Base-by-base conservation (phyloP, 2,797 vertebrate species). In the Mormyrops attenuatus region DNA sequence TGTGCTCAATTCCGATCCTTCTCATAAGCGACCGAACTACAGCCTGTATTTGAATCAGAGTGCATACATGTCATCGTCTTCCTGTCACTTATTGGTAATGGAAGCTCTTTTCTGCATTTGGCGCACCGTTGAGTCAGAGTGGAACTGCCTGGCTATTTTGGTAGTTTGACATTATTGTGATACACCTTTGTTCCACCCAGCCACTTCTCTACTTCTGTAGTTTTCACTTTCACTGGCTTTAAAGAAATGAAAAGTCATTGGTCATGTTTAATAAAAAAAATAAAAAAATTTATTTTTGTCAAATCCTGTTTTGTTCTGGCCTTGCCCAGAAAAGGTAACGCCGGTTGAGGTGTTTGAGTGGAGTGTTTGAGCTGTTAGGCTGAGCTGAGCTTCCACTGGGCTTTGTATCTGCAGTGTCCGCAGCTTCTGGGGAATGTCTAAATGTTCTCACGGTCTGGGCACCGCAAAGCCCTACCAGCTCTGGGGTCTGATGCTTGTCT, bases 111-210 rank as follows among this genome's bases (percentile, higher is more conserved):
- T 55, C 52, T n/a, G 4, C 30, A 52, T 53, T 73, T 77, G 85
- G 50, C 52, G 60, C 63, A 49, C 80, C 53, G 44, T 87, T 89
- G 84, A 89, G 41, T 89, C 89, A 89, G 60, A 89, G 49, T 89
- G 89, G 85, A 89, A 89, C 52, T 50, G 82, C 44, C 26, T 86
- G 89, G 11, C 60, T 87, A 55, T 89, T 73, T 87, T 26, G 47
- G 82, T 50, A 52, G 85, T 55, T 63, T 34, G 60, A 47, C 9
- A 22, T 87, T 53, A 34, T 26, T 87, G 49, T 44, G 20, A 55
- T 60, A 85, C 82, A 50, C n/a, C 57, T 73, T 89, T 52, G 85
- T 87, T 89, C 89, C 63, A 55, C n/a, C 4, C 22, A 69, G 82
- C 57, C 30, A 20, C 17, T 73, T 73, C 49, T 73, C 30, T 9